Evolutionary conservation across 2,113 vertebrate genomes (phyloP).

Genomic region (Paralichthys olivaceus): DNA sequence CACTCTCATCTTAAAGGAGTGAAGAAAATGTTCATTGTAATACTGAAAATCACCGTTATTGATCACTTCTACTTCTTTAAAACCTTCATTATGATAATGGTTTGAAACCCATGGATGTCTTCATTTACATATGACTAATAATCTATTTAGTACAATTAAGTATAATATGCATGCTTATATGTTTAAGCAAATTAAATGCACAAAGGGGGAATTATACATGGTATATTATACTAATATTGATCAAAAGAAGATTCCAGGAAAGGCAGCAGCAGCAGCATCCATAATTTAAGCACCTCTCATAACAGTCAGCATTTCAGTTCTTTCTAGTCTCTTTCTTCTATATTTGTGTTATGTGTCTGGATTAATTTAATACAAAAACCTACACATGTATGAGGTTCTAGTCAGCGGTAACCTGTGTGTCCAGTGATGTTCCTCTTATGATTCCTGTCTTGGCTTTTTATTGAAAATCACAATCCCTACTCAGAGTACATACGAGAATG

Average conservation of each 20-base stretch:
- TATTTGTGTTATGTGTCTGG: not conserved
- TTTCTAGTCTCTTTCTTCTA: no score
- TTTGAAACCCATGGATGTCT: not conserved
- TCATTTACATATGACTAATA: not conserved
- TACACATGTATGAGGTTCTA: not conserved
- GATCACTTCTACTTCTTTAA: not conserved
- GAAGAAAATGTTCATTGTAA: not conserved
- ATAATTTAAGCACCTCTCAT: no score
- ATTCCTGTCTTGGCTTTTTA: constrained; percentile 18
- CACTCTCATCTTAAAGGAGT: no score
- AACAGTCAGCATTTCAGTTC: no score
- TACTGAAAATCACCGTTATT: not conserved
- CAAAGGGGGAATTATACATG: not conserved
- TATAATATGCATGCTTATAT: not conserved
- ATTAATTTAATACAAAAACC: constrained; percentile 3
- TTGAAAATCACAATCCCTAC: constrained; percentile 13
- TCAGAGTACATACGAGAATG: constrained; percentile 1
- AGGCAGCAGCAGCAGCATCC: not conserved
- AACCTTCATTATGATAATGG: not conserved
- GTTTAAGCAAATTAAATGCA: not conserved
- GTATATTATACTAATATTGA: not conserved
- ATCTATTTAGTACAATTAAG: not conserved
- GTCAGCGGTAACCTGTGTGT: not conserved
- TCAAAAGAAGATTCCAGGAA: not conserved
- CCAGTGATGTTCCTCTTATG: constrained; percentile 21